Conservation (phyloP, 2,113 vertebrate genomes). For the Oncorhynchus clarkii region DNA sequence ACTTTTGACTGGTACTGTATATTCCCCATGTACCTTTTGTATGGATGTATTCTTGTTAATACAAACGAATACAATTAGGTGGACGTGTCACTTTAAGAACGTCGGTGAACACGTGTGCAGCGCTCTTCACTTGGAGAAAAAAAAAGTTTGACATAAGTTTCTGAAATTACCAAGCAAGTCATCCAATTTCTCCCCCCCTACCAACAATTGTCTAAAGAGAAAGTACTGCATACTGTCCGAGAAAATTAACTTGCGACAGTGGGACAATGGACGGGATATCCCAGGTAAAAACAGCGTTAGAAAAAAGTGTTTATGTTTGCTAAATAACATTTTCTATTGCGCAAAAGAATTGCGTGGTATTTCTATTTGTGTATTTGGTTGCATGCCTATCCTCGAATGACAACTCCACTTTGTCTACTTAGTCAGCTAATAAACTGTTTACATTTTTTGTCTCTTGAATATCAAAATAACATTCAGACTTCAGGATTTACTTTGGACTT, state of each 20-base stretch:
- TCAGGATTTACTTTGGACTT: conserved; percentile 74
- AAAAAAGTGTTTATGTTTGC: not conserved
- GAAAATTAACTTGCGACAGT: conserved; percentile 21
- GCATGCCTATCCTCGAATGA: not conserved
- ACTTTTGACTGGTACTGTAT: too few relatives aligned
- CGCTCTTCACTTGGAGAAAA: conserved; percentile 33
- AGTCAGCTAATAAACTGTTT: not conserved
- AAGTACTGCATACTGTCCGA: not conserved
- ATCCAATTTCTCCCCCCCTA: not conserved
- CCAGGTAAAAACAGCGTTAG: conserved; percentile 51
- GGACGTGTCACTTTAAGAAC: conserved; percentile 10
- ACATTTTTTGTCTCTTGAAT: not conserved
- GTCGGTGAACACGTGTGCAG: conserved; percentile 53
- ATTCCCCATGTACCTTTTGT: too few relatives aligned
- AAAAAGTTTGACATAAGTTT: conserved; percentile 59
- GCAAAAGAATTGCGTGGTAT: too few relatives aligned
- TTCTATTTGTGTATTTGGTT: not conserved
- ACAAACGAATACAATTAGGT: too few relatives aligned
- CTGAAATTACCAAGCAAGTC: not conserved
- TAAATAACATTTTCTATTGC: not conserved
- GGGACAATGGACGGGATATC: conserved; percentile 58
- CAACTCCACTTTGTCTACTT: too few relatives aligned
- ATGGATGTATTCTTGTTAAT: too few relatives aligned
- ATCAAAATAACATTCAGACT: conserved; percentile 62
- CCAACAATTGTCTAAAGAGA: not conserved